Evolutionary conservation across 2,888 invertebrate genomes (phyloP), one percentile per base, ranked within the genome.

Genomic region (Gymnocheta viridis): DNA sequence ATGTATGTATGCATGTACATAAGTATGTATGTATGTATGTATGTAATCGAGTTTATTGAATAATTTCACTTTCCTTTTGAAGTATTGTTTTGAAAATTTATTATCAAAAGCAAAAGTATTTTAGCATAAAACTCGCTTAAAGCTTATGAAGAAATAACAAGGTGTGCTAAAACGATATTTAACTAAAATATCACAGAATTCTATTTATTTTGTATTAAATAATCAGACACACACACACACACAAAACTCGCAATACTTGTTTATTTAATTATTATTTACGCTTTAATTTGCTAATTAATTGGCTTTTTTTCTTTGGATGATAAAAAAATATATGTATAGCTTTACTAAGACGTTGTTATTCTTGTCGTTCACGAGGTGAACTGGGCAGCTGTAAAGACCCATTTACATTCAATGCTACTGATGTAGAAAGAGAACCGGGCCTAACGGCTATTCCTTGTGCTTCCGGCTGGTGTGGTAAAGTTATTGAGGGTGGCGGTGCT

Each of bases 401-500:
- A 10, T 97, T 97, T 89, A 94, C 93, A 1, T 95, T 94, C 87
- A 98, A 98, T 93, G 94, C 94, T 14, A 96, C 97, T 0, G 94
- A 95, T 87, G 94, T 95, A 4, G 95, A 95, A 86, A 92, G 93
- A 22, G 95, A 95, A 88, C 93, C 93, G 0, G 97, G 97, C 0
- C 94, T 97, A 0, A 93, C 95, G 88, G 94, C 95, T 0, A 94
- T 95, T 12, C 96, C 96, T 0, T 98, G 98, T 88, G 96, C 96
- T 0, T 97, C 97, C 14, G 97, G 97, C 47, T 98, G 98, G 98
- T 98, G 98, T 89, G 96, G 96, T 27, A 98, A 98, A 93, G 95
- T 97, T 67, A 94, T 97, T 44, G 97, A 98, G 91, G 95, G 96
- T 79, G 95, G 95, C 86, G 95, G 95, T 87, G 93, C 95, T 66